Evolutionary conservation across 2,797 vertebrate genomes (phyloP).

Genomic region (Chloroceryle inda): DNA sequence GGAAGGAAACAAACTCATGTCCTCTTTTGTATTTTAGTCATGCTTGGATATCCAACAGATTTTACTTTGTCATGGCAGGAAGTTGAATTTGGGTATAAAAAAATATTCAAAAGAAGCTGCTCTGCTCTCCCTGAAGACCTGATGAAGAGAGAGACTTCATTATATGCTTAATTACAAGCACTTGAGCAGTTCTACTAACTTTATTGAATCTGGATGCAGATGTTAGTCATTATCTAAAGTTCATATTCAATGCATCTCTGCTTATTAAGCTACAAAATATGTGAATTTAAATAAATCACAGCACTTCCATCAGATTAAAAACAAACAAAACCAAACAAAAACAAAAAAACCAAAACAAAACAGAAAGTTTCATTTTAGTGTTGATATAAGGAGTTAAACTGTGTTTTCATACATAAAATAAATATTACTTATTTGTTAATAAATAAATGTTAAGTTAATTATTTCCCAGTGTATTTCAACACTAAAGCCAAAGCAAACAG

Average conservation of each 20-base stretch:
- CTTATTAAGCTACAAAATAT: background rate
- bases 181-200: background rate
- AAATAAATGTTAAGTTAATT: background rate
- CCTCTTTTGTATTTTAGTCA: constrained; percentile 7
- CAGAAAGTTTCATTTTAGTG: background rate
- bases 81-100: constrained; percentile 4
- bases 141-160: constrained; percentile 13
- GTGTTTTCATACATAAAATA: background rate
- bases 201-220: constrained; percentile 9
- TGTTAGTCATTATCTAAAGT: constrained; percentile 8
- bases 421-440: background rate
- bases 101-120: constrained; percentile 21
- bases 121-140: background rate
- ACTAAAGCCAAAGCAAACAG: constrained; percentile 12
- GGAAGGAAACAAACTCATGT: constrained; percentile 22
- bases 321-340: background rate
- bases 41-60: constrained; percentile 38
- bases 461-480: constrained; percentile 11
- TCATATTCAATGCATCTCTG: background rate
- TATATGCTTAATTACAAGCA: constrained; percentile 20
- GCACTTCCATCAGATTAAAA: background rate
- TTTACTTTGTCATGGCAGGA: constrained; percentile 1
- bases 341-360: too few species aligned
- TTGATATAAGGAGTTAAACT: background rate
- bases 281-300: background rate